These are phyloP conservation scores for Hypomecis atomaria DNA, from an alignment of 2,888 invertebrate species.

Conservation along the genomic window DNA sequence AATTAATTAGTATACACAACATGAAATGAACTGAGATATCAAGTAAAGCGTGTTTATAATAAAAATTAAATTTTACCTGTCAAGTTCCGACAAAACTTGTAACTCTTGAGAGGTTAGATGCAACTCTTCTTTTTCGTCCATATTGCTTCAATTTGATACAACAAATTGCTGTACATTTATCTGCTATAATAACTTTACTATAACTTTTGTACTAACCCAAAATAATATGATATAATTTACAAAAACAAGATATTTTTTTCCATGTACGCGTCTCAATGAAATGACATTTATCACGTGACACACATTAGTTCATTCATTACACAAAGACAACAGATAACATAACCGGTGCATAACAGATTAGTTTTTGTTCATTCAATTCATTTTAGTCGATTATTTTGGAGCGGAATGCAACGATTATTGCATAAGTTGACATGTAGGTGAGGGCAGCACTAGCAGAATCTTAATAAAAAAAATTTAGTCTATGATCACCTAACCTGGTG, in stretches of 20 bases:
- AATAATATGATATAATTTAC: constrained; percentile 2
- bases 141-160: constrained; percentile 47
- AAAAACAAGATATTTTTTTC: constrained; percentile 17
- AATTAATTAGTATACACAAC: not conserved
- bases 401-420: no score
- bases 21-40: not conserved
- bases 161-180: constrained; percentile 5
- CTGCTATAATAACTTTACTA: not conserved
- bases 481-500: no score
- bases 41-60: constrained; percentile 9
- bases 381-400: no score
- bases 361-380: no score
- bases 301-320: no score
- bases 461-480: no score
- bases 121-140: constrained; percentile 87
- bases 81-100: constrained; percentile 93
- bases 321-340: not conserved
- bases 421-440: no score
- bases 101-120: constrained; percentile 92
- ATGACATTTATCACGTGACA: not conserved
- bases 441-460: no score
- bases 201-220: constrained; percentile 1
- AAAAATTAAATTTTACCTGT: constrained; percentile 86
- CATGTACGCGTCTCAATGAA: constrained; percentile 10
- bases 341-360: not conserved